phyloP scores from a whole-genome alignment of 2,113 vertebrate species.

The Isichthys henryi region DNA sequence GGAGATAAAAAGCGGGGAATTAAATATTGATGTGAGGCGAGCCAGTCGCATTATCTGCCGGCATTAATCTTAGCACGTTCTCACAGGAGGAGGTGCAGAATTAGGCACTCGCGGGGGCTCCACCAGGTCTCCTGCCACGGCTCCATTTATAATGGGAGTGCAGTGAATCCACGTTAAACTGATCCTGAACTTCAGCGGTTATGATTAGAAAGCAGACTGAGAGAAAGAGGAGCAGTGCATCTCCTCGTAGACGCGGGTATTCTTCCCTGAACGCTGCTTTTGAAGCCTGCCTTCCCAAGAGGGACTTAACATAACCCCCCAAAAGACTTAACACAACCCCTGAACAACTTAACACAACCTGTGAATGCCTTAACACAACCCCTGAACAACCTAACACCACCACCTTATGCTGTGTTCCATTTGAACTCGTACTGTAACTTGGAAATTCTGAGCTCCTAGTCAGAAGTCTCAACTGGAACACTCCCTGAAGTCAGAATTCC shows the following conservation, averaged over 20 bases:
- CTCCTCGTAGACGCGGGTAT: neutral
- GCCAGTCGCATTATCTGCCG: slow-evolving; percentile 47
- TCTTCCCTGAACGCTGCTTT: slow-evolving; percentile 42
- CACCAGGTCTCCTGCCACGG: slow-evolving; percentile 49
- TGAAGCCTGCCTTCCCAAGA: neutral
- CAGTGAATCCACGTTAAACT: slow-evolving; percentile 53
- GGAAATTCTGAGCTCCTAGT: no score
- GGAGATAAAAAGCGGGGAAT: slow-evolving; percentile 56
- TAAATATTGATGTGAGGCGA: slow-evolving; percentile 61
- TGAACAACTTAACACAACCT: neutral
- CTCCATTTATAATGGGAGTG: slow-evolving; percentile 54
- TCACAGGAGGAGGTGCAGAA: slow-evolving; percentile 46
- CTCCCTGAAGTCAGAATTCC: no score
- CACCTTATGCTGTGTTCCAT: neutral
- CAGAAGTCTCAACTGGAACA: no score
- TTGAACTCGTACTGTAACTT: no score
- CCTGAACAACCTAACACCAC: neutral
- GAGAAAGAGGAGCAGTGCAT: neutral
- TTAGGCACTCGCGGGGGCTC: slow-evolving; percentile 38
- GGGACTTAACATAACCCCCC: neutral
- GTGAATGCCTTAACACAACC: neutral
- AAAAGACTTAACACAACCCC: neutral
- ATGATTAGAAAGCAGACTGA: slow-evolving; percentile 17
- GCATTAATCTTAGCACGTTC: slow-evolving; percentile 58
- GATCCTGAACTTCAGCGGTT: slow-evolving; percentile 37